Conservation (phyloP, 2,113 vertebrate genomes). For the Caloenas nicobarica region DNA sequence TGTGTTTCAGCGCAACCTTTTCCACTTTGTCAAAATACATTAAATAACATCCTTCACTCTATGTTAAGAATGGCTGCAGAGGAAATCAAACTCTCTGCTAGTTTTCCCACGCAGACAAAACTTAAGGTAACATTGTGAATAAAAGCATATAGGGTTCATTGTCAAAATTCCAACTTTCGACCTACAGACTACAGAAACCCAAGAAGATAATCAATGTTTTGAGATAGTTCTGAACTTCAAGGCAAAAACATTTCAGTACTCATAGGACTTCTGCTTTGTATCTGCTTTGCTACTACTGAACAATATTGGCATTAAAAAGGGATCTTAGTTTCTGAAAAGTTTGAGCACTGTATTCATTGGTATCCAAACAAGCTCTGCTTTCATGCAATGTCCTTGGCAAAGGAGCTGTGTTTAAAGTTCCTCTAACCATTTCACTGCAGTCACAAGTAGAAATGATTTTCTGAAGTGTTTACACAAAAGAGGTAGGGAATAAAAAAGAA, state of each 20-base stretch:
- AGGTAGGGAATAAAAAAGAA: not conserved
- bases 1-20: not conserved
- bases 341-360: not conserved
- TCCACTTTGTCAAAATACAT: not conserved
- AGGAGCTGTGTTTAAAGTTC: constrained; percentile 6
- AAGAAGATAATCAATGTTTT: not conserved
- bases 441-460: constrained; percentile 39
- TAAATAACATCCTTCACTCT: not conserved
- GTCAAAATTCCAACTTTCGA: not conserved
- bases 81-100: not conserved
- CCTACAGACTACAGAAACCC: not conserved
- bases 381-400: constrained; percentile 54
- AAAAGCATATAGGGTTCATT: not conserved
- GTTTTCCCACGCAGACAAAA: not conserved
- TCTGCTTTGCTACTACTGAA: not conserved
- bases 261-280: not conserved
- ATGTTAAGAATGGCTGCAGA: not conserved
- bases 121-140: not conserved
- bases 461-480: constrained; percentile 19
- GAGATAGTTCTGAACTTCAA: not conserved
- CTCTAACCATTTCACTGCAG: constrained; percentile 1
- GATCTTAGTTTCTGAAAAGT: not conserved
- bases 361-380: constrained; percentile 46
- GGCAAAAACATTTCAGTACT: not conserved
- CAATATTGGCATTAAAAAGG: constrained; percentile 4